A percentile compares a stretch with the other conserved stretches of the same genome.
Conservation (phyloP, 2,888 invertebrate genomes). For the Troilus luridus region DNA sequence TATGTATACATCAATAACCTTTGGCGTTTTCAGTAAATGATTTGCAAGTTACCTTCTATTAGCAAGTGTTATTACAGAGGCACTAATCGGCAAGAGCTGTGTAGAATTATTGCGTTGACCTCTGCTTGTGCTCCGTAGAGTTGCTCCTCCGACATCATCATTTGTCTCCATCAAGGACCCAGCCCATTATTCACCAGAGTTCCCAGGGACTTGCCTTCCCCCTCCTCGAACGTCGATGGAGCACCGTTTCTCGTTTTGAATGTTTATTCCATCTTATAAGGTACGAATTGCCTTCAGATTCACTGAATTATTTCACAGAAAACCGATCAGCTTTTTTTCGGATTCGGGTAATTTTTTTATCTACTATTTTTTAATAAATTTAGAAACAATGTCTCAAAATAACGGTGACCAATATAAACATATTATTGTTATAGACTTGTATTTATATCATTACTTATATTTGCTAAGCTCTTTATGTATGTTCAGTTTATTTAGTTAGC, state of each 20-base stretch:
- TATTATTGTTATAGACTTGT: too few relatives aligned
- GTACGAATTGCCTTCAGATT: not conserved
- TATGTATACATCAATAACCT: too few relatives aligned
- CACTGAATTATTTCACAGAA: not conserved
- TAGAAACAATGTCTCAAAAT: too few relatives aligned
- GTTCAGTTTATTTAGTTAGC: too few relatives aligned
- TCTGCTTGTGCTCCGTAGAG: not conserved
- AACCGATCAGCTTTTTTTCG: not conserved
- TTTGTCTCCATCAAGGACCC: constrained; percentile 36
- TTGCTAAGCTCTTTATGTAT: too few relatives aligned
- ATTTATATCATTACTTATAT: too few relatives aligned
- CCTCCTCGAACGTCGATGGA: constrained; percentile 1
- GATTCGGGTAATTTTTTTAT: too few relatives aligned
- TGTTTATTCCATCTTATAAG: not conserved
- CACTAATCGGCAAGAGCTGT: not conserved
- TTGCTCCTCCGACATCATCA: constrained; percentile 27
- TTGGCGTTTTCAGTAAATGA: not conserved
- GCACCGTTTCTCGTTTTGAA: constrained; percentile 27
- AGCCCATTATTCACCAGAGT: constrained; percentile 30
- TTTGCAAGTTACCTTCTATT: not conserved
- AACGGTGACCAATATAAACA: too few relatives aligned
- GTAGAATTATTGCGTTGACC: constrained; percentile 36
- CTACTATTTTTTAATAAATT: too few relatives aligned
- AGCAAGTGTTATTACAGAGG: not conserved
- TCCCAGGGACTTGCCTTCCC: constrained; percentile 17